A percentile compares a stretch with the other conserved stretches of the same genome.
Conservation (phyloP, 1,140 invertebrate species). For the Meloidogyne hapla region DNA sequence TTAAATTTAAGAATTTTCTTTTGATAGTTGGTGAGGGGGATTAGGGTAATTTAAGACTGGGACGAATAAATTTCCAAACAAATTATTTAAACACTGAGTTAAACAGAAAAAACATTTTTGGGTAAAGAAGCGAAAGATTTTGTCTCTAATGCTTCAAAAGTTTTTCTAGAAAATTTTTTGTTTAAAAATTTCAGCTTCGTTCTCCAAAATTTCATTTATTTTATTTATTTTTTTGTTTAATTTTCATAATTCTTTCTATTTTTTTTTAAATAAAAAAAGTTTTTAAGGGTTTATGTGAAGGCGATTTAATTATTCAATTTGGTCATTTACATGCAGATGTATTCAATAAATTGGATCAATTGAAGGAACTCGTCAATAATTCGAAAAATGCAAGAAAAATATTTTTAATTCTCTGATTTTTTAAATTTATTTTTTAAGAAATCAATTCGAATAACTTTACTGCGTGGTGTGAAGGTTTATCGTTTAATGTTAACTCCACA, state of each 20-base stretch:
- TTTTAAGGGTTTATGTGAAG: slow-evolving; percentile 22
- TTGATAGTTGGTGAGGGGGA: not conserved
- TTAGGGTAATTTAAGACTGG: too few relatives aligned
- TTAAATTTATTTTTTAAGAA: not conserved
- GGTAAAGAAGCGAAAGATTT: not conserved
- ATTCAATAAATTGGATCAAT: slow-evolving; percentile 30
- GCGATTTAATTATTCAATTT: slow-evolving; percentile 40
- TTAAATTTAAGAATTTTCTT: not conserved
- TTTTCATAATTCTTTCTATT: not conserved
- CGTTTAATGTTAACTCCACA: slow-evolving; percentile 12
- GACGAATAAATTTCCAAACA: too few relatives aligned
- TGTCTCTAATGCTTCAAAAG: too few relatives aligned
- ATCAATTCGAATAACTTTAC: slow-evolving; percentile 11
- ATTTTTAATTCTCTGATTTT: not conserved
- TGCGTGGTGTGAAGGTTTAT: slow-evolving; percentile 12
- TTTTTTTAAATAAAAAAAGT: too few relatives aligned
- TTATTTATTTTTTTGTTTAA: too few relatives aligned
- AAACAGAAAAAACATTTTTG: too few relatives aligned
- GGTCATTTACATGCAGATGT: slow-evolving; percentile 32
- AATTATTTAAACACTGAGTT: too few relatives aligned
- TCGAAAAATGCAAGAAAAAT: slow-evolving; percentile 2
- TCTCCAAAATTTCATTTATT: too few relatives aligned
- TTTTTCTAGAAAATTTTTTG: too few relatives aligned
- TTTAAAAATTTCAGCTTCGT: too few relatives aligned
- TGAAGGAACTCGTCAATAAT: slow-evolving; percentile 22